These are phyloP conservation scores for Calyptomena viridis DNA, from an alignment of 2,113 vertebrate species.

Conservation along the genomic window DNA sequence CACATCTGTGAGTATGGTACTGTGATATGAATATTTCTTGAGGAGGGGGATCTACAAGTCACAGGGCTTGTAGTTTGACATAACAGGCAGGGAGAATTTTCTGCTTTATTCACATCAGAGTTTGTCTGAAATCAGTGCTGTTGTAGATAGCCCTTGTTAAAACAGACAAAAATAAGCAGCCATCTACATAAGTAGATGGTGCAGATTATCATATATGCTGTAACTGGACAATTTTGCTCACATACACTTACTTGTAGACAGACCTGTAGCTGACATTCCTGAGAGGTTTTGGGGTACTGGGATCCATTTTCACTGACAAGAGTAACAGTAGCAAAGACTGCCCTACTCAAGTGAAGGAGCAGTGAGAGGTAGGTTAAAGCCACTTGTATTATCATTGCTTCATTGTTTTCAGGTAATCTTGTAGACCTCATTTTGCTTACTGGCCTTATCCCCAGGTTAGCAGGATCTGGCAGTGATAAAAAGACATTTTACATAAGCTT, in stretches of 20 bases:
- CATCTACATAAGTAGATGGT: background rate
- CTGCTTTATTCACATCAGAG: background rate
- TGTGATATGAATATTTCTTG: background rate
- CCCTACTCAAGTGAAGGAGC: background rate
- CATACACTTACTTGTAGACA: background rate
- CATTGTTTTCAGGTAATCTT: background rate
- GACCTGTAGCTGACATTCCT: background rate
- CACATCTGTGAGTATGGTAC: background rate
- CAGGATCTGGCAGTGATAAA: background rate
- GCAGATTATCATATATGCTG: background rate
- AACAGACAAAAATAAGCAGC: background rate
- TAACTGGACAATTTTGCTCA: background rate
- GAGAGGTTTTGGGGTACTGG: background rate
- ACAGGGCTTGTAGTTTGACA: background rate
- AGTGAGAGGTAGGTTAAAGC: background rate
- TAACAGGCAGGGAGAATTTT: background rate
- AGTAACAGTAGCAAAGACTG: background rate
- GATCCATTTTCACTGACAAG: background rate
- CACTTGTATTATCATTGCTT: background rate
- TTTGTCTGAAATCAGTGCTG: background rate
- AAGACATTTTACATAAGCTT: background rate
- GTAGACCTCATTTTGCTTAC: background rate
- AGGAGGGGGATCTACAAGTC: background rate
- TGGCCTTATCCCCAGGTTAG: background rate
- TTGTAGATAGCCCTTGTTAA: background rate